Conservation (phyloP, 2,113 vertebrate species). For the Onychorhynchus coronatus region DNA sequence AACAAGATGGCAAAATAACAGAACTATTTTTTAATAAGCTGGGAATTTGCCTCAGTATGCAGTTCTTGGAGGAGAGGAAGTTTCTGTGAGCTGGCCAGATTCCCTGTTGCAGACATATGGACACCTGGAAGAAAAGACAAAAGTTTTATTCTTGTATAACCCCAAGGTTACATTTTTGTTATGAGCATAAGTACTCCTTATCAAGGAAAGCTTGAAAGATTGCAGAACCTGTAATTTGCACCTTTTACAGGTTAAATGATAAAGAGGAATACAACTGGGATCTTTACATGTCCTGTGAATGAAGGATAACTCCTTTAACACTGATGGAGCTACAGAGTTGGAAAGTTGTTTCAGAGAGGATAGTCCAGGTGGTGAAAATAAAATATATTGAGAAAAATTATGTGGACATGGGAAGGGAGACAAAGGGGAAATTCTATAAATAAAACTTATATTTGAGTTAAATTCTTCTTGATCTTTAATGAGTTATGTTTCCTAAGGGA, state of each 20-base stretch:
- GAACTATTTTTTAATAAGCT: constrained; percentile 69
- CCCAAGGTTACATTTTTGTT: background rate
- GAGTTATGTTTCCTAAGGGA: background rate
- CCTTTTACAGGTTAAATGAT: background rate
- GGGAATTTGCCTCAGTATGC: constrained; percentile 56
- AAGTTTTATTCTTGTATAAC: constrained; percentile 29
- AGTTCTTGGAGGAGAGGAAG: constrained; percentile 24
- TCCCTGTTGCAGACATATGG: background rate
- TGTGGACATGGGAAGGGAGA: background rate
- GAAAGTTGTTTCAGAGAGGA: background rate
- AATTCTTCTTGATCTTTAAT: background rate
- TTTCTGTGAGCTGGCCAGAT: constrained; percentile 23
- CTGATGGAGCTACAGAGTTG: background rate
- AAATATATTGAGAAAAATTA: background rate
- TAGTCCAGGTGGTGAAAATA: background rate
- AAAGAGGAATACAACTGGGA: background rate
- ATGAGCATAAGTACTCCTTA: background rate
- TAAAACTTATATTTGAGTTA: background rate
- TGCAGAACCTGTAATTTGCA: background rate
- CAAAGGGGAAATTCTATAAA: background rate
- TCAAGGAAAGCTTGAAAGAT: background rate
- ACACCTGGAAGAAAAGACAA: constrained; percentile 52
- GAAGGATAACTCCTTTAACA: background rate
- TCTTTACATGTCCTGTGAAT: background rate
- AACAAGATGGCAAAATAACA: constrained; percentile 62